Evolutionary conservation across 2,888 invertebrate genomes (phyloP).

Genomic region (Polia nebulosa): DNA sequence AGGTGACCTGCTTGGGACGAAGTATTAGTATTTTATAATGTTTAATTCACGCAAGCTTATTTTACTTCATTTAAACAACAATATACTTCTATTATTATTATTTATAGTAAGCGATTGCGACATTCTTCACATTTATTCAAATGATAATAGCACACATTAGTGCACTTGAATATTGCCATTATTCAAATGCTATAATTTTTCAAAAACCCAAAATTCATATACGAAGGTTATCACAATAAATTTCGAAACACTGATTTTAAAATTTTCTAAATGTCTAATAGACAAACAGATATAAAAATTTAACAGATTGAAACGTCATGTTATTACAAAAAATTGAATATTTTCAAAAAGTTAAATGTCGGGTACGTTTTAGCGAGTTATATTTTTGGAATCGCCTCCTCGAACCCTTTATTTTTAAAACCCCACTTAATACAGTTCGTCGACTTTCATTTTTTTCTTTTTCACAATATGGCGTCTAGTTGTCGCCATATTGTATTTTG

Average conservation of each 20-base stretch:
- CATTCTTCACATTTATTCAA: constrained; percentile 21
- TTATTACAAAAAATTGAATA: too few relatives aligned
- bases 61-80: not conserved
- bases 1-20: not conserved
- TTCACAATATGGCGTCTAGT: too few relatives aligned
- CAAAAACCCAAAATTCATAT: constrained; percentile 26
- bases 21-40: constrained; percentile 10
- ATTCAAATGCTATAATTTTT: constrained; percentile 46
- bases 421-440: too few relatives aligned
- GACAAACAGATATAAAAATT: constrained; percentile 4
- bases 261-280: not conserved
- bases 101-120: not conserved
- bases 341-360: too few relatives aligned
- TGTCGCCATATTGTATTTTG: too few relatives aligned
- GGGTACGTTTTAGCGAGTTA: too few relatives aligned
- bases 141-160: constrained; percentile 33
- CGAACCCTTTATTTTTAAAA: too few relatives aligned
- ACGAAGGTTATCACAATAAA: constrained; percentile 25
- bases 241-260: constrained; percentile 27
- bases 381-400: too few relatives aligned
- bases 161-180: constrained; percentile 29
- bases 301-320: not conserved
- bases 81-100: not conserved
- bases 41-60: not conserved
- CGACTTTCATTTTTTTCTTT: too few relatives aligned